Base-by-base conservation (phyloP, 2,113 vertebrate species). In the Platanista minor region DNA sequence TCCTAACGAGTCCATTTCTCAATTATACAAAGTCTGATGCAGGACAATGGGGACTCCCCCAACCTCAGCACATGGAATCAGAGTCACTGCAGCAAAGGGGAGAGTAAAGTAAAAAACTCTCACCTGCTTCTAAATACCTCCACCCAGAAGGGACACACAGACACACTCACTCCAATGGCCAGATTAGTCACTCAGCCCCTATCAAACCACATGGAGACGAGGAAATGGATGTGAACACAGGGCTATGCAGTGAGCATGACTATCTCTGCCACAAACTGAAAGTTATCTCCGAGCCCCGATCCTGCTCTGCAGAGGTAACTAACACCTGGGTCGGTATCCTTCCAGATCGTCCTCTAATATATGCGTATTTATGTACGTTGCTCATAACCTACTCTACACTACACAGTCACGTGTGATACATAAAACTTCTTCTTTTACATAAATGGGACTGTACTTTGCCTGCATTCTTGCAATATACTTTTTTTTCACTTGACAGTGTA, bases 161-260 rank as follows among this genome's bases (percentile, higher is more conserved):
- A 75, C 33, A 36, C 1, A 11, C 25, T 31, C 36, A 15, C 31
- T 49, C 43, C 0, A 0, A 11, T 13, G 72, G 36, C 33, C 59
- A 54, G 36, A 6, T 33, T 6, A 8, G 4, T 49, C 66, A 5
- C 71, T 36, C 17, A 49, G 78, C 25, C 43, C 52, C 36, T 3
- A 0, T 0, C 27, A 14, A 20, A 17, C 41, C 7, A 14, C 5
- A 2, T 0, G 10, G 77, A 41, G 87, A 61, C 0, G 3, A 87
- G 29, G 23, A 11, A 61, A 61, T 8, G 0, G 41, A 43, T 7
- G 12, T 15, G 33, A 57, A 80, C 77, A 36, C 77, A 57, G 52
- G 49, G 13, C 33, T 80, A 14, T n/a, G n/a, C 21, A n/a, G 41
- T 4, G 20, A 52, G 10, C 1, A 0, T 4, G 23, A 23, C 64